Conservation (phyloP, 2,888 invertebrate genomes). For the Apodemia hepburni region DNA sequence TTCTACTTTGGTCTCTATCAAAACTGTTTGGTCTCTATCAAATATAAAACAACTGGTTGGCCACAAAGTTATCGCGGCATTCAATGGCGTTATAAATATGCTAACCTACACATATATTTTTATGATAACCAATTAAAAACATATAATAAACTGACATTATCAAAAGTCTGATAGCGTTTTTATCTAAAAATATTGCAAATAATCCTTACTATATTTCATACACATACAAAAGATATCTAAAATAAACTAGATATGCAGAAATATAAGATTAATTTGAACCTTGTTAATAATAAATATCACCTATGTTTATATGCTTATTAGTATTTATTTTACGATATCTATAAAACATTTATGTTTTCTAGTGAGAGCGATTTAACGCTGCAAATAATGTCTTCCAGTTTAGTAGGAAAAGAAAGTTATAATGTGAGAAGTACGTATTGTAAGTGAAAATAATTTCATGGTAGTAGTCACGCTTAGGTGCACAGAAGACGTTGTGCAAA, state of each 20-base stretch:
- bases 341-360: slow-evolving; percentile 5
- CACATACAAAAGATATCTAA: not conserved
- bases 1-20: no score
- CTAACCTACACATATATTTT: not conserved
- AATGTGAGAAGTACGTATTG: slow-evolving; percentile 30
- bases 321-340: slow-evolving; percentile 14
- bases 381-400: slow-evolving; percentile 20
- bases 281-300: no score
- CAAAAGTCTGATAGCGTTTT: not conserved
- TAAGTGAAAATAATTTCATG: slow-evolving; percentile 34
- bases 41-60: not conserved
- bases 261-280: not conserved
- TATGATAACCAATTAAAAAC: slow-evolving; percentile 1
- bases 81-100: slow-evolving; percentile 1
- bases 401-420: slow-evolving; percentile 33
- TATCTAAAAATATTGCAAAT: not conserved
- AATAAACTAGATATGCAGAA: not conserved
- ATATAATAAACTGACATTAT: not conserved
- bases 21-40: not conserved
- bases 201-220: not conserved
- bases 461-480: slow-evolving; percentile 32
- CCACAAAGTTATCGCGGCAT: slow-evolving; percentile 6
- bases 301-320: no score
- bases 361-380: slow-evolving; percentile 20
- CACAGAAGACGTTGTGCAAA: slow-evolving; percentile 24